Conservation (phyloP, 1,140 invertebrate genomes). For the Drosophila serrata region DNA sequence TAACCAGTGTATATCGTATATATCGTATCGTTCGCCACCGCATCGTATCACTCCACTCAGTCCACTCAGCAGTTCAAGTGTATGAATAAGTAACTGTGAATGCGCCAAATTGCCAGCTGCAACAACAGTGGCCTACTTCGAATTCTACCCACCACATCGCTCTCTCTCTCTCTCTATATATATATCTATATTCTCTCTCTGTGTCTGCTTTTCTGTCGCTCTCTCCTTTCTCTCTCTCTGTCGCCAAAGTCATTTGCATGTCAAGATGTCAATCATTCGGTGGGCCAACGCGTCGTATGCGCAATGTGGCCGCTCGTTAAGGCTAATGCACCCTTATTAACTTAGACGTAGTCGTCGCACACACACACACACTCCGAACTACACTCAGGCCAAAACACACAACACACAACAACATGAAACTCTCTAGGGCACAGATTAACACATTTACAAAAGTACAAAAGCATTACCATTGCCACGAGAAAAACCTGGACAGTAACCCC, state of each 20-base stretch:
- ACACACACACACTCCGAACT: conserved; percentile 21
- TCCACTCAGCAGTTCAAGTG: conserved; percentile 43
- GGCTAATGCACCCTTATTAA: conserved; percentile 73
- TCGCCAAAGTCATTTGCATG: conserved; percentile 72
- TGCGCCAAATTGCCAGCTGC: conserved; percentile 65
- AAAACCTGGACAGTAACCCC: conserved; percentile 47
- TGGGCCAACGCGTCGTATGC: conserved; percentile 59
- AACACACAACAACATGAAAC: conserved; percentile 24
- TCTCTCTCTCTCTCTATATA: conserved; percentile 11
- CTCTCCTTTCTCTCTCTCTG: conserved; percentile 44
- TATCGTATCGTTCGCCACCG: conserved; percentile 43
- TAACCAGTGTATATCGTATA: conserved; percentile 28
- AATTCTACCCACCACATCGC: conserved; percentile 32
- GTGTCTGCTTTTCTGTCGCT: conserved; percentile 25
- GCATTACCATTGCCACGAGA: conserved; percentile 24
- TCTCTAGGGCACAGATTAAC: conserved; percentile 56
- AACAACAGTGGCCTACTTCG: conserved; percentile 51
- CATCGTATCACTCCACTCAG: conserved; percentile 24
- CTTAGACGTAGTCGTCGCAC: conserved; percentile 58
- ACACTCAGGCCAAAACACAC: conserved; percentile 8
- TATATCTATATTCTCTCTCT: conserved; percentile 9
- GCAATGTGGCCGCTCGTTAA: conserved; percentile 63
- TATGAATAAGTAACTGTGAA: conserved; percentile 62
- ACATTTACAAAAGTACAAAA: conserved; percentile 27
- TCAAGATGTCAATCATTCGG: conserved; percentile 72